Percentiles rank a stretch among this genome's conserved stretches.
Conservation (phyloP, 2,113 vertebrate species). For the Shinisaurus crocodilurus region DNA sequence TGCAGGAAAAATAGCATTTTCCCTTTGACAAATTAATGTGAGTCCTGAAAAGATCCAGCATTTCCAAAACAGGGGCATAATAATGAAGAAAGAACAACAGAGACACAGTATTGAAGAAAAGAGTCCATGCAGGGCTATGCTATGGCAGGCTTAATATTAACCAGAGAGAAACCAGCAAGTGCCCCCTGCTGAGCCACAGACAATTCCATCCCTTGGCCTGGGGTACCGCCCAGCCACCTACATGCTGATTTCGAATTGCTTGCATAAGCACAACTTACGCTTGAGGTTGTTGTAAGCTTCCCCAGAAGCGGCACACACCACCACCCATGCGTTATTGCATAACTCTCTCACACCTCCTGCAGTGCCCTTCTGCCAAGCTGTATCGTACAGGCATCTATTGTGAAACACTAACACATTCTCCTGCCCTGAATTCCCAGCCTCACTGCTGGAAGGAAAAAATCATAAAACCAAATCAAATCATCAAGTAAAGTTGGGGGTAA, state of each 20-base stretch:
- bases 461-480: not conserved
- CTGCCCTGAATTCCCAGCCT: not conserved
- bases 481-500: not conserved
- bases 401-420: not conserved
- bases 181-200: not conserved
- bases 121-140: not conserved
- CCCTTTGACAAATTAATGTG: not conserved
- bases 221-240: not conserved
- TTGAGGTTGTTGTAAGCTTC: not conserved
- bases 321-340: not conserved
- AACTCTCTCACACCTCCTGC: not conserved
- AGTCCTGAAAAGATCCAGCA: no score
- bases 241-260: constrained; percentile 1
- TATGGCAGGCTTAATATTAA: not conserved
- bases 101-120: not conserved
- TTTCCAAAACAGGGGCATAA: not conserved
- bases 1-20: not conserved
- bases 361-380: not conserved
- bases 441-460: not conserved
- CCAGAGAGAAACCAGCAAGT: not conserved
- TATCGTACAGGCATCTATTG: not conserved
- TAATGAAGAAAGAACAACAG: not conserved
- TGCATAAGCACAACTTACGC: not conserved
- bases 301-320: not conserved
- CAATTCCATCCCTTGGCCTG: not conserved